Base-by-base conservation (phyloP, 2,113 vertebrate genomes). In the Mesoclemmys tuberculata region DNA sequence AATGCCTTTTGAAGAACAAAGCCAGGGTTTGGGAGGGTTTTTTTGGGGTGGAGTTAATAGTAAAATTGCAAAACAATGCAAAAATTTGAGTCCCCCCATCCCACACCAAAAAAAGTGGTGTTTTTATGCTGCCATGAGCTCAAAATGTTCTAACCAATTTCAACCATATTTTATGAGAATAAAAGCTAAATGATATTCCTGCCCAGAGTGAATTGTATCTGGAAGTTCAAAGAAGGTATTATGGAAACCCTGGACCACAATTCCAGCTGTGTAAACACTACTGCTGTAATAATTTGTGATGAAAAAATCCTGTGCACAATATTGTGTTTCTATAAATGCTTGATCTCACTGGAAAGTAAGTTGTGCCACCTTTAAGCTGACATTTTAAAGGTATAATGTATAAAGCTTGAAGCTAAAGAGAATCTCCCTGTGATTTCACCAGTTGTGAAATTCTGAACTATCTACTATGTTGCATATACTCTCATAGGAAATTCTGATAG, bases 361-460 rank as follows among this genome's bases (percentile, higher is more conserved):
- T 19, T 84, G 29, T 90, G 61, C n/a, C 26, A 80, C 58, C n/a
- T 80, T 94, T 22, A 81, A 95, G 44, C 38, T 90, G 79, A 84
- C 12, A 56, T 16, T 61, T 58, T 52, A 85, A 89, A 18, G 46
- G 77, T 44, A 24, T 49, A 88, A 74, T 46, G 9, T 8, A 64
- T 83, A 52, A 80, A 93, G 78, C 90, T 44, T 55, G 14, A 93
- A 48, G 21, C 10, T 2, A 75, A 8, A 81, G 24, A 90, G 92
- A 87, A 94, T 77, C 89, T 41, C 5, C 44, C 27, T 86, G 91
- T 83, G 4, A 85, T 95, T 95, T 96, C 77, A 89, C 51, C 64
- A 91, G 77, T 79, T 58, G 84, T 58, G 29, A 87, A 96, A 89
- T 85, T 92, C 41, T 87, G 71, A 95, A 86, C 74, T 74, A 41